Evolutionary conservation across 2,113 vertebrate species (phyloP).

Genomic region (Saccopteryx bilineata): DNA sequence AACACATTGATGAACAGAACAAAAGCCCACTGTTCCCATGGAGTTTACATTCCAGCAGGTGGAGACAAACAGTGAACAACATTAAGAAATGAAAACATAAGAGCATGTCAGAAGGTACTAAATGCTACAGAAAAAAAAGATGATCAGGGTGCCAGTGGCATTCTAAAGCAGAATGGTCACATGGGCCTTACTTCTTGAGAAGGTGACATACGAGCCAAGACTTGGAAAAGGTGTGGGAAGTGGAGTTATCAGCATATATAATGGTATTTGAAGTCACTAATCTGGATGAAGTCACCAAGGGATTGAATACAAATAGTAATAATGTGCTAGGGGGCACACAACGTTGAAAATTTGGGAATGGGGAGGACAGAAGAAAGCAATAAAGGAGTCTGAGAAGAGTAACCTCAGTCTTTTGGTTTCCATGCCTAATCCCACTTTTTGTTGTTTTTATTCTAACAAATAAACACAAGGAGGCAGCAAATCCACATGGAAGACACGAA

Average conservation of each 20-base stretch:
- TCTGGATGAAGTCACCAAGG: not conserved
- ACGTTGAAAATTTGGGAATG: not conserved
- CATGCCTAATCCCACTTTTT: not conserved
- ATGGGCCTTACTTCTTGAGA: not conserved
- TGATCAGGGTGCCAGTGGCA: not conserved
- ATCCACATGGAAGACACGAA: constrained; percentile 74
- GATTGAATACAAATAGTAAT: not conserved
- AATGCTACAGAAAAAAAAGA: not conserved
- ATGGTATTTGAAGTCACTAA: not conserved
- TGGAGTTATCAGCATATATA: not conserved
- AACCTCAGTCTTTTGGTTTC: not conserved
- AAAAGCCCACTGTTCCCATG: not conserved
- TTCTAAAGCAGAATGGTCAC: not conserved
- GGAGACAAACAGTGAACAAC: not conserved
- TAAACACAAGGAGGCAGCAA: constrained; percentile 85
- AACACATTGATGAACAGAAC: not conserved
- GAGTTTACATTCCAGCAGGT: not conserved
- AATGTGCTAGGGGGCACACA: not conserved
- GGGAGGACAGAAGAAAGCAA: not conserved
- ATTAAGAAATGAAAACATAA: not conserved
- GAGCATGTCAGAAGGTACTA: not conserved
- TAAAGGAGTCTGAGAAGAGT: constrained; percentile 2
- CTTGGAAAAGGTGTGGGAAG: not conserved
- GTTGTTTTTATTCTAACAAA: constrained; percentile 55
- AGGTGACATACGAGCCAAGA: not conserved